These are phyloP conservation scores for Tretioscincus oriximinensis DNA, from an alignment of 2,113 vertebrate species.

Conservation along the genomic window DNA sequence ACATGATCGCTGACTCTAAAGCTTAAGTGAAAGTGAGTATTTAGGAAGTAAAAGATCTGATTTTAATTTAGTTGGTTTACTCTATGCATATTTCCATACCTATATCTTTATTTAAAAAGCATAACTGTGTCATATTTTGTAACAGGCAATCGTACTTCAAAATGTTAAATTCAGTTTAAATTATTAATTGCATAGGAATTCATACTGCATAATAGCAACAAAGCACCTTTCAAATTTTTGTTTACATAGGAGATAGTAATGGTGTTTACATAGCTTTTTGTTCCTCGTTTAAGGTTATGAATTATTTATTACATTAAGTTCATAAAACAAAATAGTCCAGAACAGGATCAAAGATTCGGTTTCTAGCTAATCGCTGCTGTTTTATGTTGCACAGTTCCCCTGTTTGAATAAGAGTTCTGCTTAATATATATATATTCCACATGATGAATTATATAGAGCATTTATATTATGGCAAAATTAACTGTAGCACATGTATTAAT, in stretches of 20 bases:
- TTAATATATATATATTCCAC: not conserved
- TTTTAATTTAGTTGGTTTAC: too few relatives aligned
- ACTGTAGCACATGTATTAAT: not conserved
- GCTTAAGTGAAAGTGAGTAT: too few relatives aligned
- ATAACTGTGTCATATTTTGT: too few relatives aligned
- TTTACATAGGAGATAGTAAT: not conserved
- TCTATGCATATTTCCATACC: too few relatives aligned
- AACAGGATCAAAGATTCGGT: not conserved
- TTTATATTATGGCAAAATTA: not conserved
- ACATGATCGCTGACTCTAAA: too few relatives aligned
- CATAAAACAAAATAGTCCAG: not conserved
- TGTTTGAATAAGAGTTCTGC: not conserved
- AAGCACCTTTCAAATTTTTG: not conserved
- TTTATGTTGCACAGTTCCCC: constrained; percentile 2
- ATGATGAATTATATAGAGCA: constrained; percentile 1
- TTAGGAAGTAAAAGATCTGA: too few relatives aligned
- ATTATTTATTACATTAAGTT: constrained; percentile 2
- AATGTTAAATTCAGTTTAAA: not conserved
- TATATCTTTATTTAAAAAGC: too few relatives aligned
- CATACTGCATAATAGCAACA: not conserved
- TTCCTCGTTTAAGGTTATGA: not conserved
- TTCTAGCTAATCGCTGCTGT: not conserved
- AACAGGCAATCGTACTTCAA: not conserved
- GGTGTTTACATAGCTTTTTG: not conserved
- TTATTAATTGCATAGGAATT: not conserved